Conservation (phyloP, 92 coral and sea anemone genomes). For the Epizoanthus stellaris region DNA sequence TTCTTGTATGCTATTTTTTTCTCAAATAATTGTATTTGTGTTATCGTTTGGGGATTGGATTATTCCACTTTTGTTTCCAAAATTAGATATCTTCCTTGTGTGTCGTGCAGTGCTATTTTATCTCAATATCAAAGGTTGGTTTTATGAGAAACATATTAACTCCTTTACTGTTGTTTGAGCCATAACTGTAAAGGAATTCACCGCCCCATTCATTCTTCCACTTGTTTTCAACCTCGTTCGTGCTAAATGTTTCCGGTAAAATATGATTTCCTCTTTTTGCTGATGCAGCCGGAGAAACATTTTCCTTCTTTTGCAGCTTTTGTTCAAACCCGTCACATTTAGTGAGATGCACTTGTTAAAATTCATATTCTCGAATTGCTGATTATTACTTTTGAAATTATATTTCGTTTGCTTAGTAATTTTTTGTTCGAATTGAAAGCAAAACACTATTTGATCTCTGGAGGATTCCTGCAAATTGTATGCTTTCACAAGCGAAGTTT, state of each 20-base stretch:
- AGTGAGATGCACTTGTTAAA: slow-evolving; percentile 2
- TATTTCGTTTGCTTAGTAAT: too few species aligned
- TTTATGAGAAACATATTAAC: not conserved
- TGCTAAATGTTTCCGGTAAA: too few species aligned
- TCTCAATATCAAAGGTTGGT: slow-evolving; percentile 12
- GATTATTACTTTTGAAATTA: not conserved
- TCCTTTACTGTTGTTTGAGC: too few species aligned
- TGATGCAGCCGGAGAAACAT: too few species aligned
- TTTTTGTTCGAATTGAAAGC: too few species aligned
- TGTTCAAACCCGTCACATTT: slow-evolving; percentile 12
- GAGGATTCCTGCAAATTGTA: too few species aligned
- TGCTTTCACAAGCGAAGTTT: too few species aligned
- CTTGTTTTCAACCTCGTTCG: too few species aligned
- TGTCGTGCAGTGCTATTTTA: not conserved
- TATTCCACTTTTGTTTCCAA: not conserved
- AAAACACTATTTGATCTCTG: too few species aligned
- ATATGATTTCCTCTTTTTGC: too few species aligned
- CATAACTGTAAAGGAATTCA: too few species aligned
- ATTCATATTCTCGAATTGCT: slow-evolving; percentile 18
- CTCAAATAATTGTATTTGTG: not conserved
- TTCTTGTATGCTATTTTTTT: not conserved
- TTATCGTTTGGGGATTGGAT: slow-evolving; percentile 20
- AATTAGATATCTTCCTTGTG: slow-evolving; percentile 10
- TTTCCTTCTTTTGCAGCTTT: not conserved
- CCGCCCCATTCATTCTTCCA: too few species aligned